Conservation (phyloP, 2,113 vertebrate species). For the Tympanuchus pallidicinctus region DNA sequence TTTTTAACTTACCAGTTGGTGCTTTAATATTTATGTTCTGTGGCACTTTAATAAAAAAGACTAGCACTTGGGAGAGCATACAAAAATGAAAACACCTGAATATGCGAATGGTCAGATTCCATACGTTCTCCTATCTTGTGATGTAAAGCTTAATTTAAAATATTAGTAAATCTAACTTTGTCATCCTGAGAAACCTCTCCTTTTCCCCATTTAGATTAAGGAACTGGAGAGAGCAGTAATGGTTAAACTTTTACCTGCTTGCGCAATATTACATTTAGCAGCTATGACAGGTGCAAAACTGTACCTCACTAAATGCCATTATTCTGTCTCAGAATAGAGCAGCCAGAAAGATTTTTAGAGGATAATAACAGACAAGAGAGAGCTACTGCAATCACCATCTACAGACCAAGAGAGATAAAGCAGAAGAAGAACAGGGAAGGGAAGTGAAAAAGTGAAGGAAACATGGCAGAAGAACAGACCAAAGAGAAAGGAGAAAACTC, state of each 20-base stretch:
- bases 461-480: neutral
- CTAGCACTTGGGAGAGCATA: neutral
- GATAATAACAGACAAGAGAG: neutral
- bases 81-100: neutral
- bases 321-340: neutral
- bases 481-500: neutral
- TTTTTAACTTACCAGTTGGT: slow-evolving; percentile 34
- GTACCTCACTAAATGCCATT: slow-evolving; percentile 32
- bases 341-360: neutral
- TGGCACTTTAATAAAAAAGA: neutral
- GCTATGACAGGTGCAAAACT: slow-evolving; percentile 11
- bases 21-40: neutral
- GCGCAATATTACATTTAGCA: neutral
- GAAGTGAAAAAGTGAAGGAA: neutral
- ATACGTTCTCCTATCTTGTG: neutral
- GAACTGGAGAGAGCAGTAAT: neutral
- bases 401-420: neutral
- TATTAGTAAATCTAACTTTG: neutral
- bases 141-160: neutral
- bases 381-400: neutral
- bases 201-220: neutral
- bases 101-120: neutral
- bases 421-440: neutral
- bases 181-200: neutral
- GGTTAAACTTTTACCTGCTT: slow-evolving; percentile 11